A percentile compares a stretch with the other conserved stretches of the same genome.
These are phyloP conservation scores for Antennarius maculatus DNA, from an alignment of 2,797 vertebrate species.

Conservation along the genomic window DNA sequence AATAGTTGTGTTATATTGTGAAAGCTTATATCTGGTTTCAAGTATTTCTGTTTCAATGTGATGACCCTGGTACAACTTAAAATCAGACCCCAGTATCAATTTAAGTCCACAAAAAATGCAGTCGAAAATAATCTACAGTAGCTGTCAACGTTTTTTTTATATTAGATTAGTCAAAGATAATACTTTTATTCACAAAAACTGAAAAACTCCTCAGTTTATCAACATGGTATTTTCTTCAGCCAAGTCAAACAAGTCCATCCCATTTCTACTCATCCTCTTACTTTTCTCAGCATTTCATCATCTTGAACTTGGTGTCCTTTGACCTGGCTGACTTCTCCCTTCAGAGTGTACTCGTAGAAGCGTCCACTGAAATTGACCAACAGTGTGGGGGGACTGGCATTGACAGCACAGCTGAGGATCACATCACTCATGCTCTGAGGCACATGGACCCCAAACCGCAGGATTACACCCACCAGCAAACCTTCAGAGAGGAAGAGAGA, in stretches of 20 bases:
- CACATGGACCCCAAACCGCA: slow-evolving; percentile 92
- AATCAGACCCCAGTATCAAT: background rate
- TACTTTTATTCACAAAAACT: background rate
- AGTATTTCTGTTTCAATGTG: background rate
- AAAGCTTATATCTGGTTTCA: background rate
- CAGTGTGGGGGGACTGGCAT: slow-evolving; percentile 89
- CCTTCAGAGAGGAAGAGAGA: slow-evolving; percentile 73
- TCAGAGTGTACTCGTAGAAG: slow-evolving; percentile 95
- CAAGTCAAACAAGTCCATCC: too few species aligned
- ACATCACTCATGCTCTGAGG: slow-evolving; percentile 88
- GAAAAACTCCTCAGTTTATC: background rate
- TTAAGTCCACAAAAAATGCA: background rate
- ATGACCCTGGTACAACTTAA: background rate
- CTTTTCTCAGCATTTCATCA: slow-evolving; percentile 97
- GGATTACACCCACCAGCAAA: slow-evolving; percentile 91
- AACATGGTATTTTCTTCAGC: background rate
- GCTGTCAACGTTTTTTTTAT: background rate
- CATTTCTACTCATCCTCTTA: slow-evolving; percentile 52
- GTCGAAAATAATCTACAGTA: background rate
- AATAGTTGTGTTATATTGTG: slow-evolving; percentile 7
- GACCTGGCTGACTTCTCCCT: slow-evolving; percentile 89
- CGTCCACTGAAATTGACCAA: slow-evolving; percentile 95
- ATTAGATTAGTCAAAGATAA: background rate
- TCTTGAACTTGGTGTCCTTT: slow-evolving; percentile 91
- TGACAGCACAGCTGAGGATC: slow-evolving; percentile 89